A percentile compares a stretch with the other conserved stretches of the same genome.
Evolutionary conservation across 2,888 invertebrate species (phyloP).

Genomic region (Seira sanloemensis): DNA sequence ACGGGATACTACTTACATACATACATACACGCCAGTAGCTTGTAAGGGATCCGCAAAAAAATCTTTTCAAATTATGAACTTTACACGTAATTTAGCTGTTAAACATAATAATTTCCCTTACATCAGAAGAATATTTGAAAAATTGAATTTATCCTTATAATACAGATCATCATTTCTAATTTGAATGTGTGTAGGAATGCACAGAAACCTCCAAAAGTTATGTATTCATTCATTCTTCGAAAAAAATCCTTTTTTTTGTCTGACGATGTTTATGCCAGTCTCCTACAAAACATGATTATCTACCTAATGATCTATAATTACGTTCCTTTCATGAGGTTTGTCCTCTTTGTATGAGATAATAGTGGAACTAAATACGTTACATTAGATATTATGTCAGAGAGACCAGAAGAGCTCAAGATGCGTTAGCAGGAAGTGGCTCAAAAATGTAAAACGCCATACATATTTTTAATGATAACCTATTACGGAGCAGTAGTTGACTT

Average conservation of each 20-base stretch:
- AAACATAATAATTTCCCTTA: slow-evolving; percentile 39
- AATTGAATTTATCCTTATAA: slow-evolving; percentile 14
- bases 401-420: not conserved
- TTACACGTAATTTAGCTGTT: slow-evolving; percentile 29
- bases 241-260: no score
- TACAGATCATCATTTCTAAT: not conserved
- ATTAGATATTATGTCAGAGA: not conserved
- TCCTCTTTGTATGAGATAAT: not conserved
- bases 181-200: no score
- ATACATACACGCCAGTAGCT: no score
- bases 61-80: slow-evolving; percentile 14
- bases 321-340: slow-evolving; percentile 23
- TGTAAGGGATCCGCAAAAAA: slow-evolving; percentile 21
- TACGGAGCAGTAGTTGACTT: not conserved
- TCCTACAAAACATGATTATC: slow-evolving; percentile 52
- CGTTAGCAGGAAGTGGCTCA: slow-evolving; percentile 1
- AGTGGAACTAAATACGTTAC: not conserved
- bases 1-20: no score
- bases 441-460: slow-evolving; percentile 38
- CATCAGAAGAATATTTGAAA: no score
- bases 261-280: no score
- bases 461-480: slow-evolving; percentile 47
- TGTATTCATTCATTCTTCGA: slow-evolving; percentile 38
- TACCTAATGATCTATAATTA: slow-evolving; percentile 57
- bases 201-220: slow-evolving; percentile 17